Evolutionary conservation across 92 coral and sea anemone genomes (phyloP).

Genomic region (Phenganax stokvisi): DNA sequence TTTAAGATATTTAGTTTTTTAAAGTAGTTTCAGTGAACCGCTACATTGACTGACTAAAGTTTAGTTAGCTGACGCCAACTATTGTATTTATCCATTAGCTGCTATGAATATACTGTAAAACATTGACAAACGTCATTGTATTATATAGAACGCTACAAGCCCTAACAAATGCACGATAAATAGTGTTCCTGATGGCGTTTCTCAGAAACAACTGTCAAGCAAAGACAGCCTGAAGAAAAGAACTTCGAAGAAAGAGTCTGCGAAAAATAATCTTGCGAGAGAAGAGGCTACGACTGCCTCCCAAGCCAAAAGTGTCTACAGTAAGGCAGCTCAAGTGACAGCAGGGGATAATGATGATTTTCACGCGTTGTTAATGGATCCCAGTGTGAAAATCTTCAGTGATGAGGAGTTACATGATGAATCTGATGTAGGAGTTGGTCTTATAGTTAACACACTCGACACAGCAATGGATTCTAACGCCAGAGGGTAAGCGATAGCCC

Average conservation of each 20-base stretch:
- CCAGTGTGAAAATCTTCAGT: slow-evolving; percentile 28
- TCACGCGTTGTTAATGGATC: slow-evolving; percentile 33
- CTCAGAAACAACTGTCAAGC: background rate
- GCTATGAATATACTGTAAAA: too few relatives aligned
- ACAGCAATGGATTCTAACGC: slow-evolving; percentile 13
- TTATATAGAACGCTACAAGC: too few relatives aligned
- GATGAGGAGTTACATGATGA: slow-evolving; percentile 39
- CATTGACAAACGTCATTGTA: too few relatives aligned
- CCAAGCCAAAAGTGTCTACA: background rate
- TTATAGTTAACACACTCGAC: slow-evolving; percentile 25
- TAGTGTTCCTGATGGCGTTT: background rate
- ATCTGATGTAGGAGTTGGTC: slow-evolving; percentile 36
- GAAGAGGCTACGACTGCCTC: background rate
- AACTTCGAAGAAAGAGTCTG: background rate
- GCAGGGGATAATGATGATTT: background rate
- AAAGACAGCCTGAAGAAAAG: background rate
- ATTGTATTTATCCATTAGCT: too few relatives aligned
- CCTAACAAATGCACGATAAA: background rate
- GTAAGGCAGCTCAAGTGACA: background rate
- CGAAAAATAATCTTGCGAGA: background rate
- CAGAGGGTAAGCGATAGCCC: slow-evolving; percentile 4
- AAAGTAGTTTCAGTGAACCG: too few relatives aligned
- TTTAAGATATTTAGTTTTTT: too few relatives aligned
- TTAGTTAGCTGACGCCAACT: too few relatives aligned
- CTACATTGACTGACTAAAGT: too few relatives aligned